Evolutionary conservation across 2,797 vertebrate species (phyloP), one percentile per base, ranked within the genome.

Genomic region (Lutjanus campechanus): DNA sequence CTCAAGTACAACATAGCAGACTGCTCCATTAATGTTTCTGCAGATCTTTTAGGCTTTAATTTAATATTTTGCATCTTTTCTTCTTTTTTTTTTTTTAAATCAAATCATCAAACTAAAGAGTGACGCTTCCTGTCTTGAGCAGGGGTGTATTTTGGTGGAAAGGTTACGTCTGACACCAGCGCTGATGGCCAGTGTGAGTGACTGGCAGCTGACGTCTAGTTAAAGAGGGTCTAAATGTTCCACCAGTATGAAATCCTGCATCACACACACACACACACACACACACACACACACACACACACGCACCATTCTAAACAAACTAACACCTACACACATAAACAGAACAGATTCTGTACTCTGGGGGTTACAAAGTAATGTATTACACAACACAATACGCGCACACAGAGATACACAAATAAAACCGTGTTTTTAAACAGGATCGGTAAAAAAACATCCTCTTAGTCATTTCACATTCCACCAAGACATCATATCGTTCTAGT

Each of bases 311-410:
- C 49, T 56, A 40, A 69, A 65, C 59, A 76, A 75, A 66, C 69
- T 56, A 22, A 62, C 81, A 44, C 77, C 83, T 83, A 76, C 75
- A 62, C 77, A 67, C 29, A 56, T 72, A 71, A 77, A 79, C 79
- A 87, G 50, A 80, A 64, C 41, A 62, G 43, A 62, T 50, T 61
- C 25, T 62, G 59, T 49, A 13, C 68, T 74, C 36, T 16, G 22
- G 55, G 60, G 69, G 69, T 62, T 77, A 43, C 67, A 63, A 51
- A 79, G 67, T 29, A 47, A 41, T 76, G 12, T 29, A 43, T 79
- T 73, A 69, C 49, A 66, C 71, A 78, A 82, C 50, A 55, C 11
- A 46, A 61, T 36, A 54, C n/a, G n/a, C 12, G 9, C 19, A 22
- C 36, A 47, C 72, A 69, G 59, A 62, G n/a, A 62, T 36, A 49